phyloP scores from a whole-genome alignment of 2,113 vertebrate species.

The Rhea americana region DNA sequence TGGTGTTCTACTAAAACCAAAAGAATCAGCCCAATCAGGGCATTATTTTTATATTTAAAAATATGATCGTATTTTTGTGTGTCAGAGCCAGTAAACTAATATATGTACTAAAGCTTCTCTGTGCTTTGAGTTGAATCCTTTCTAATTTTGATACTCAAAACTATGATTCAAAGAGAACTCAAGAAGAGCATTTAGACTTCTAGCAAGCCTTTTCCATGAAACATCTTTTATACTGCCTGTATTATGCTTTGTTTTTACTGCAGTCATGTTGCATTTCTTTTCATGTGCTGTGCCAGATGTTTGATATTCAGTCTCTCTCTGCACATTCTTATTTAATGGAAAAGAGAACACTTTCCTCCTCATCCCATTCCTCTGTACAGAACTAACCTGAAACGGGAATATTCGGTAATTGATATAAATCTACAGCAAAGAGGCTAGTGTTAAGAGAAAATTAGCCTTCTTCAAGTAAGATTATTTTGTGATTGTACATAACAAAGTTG shows the following conservation, averaged over 20 bases:
- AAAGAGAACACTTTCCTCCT: neutral
- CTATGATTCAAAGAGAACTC: neutral
- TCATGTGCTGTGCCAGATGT: neutral
- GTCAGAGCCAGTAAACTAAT: constrained; percentile 12
- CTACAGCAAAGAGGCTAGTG: neutral
- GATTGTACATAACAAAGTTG: neutral
- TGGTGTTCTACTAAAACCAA: constrained; percentile 1
- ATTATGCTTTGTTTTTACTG: constrained; percentile 5
- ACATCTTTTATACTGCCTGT: neutral
- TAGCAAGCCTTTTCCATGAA: neutral
- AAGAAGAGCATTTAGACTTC: neutral
- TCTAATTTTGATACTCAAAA: constrained; percentile 9
- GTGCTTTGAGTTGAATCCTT: neutral
- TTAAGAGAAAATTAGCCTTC: neutral
- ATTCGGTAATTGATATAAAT: neutral
- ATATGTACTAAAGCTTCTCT: neutral
- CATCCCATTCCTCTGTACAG: neutral
- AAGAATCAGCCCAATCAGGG: constrained; percentile 23
- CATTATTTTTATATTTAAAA: constrained; percentile 25
- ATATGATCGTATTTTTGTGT: constrained; percentile 14
- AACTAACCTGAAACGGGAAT: neutral
- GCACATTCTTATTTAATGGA: neutral
- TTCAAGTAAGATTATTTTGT: neutral
- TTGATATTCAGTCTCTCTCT: neutral
- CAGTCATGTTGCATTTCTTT: neutral